phyloP scores from a whole-genome alignment of 1,140 invertebrate species.

The Apis florea region DNA sequence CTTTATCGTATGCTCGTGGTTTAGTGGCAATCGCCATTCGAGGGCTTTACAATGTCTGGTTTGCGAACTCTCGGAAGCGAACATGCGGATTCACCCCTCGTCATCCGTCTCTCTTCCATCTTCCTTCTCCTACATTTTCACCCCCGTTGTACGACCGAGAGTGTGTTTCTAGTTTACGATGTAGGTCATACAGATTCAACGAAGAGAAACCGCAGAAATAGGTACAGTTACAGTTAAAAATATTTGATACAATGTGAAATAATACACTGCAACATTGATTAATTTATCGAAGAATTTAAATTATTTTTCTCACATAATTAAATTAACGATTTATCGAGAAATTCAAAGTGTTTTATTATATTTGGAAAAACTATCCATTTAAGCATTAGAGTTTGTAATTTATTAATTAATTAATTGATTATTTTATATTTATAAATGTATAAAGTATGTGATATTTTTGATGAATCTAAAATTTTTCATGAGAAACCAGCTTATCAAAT shows the following conservation, averaged over 20 bases:
- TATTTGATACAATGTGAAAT: too few relatives aligned
- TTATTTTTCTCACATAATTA: too few relatives aligned
- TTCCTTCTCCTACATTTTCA: slow-evolving; percentile 13
- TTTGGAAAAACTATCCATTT: too few relatives aligned
- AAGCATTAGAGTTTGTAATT: too few relatives aligned
- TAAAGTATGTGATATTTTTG: too few relatives aligned
- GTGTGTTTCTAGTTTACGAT: slow-evolving; percentile 55
- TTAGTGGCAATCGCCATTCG: slow-evolving; percentile 69
- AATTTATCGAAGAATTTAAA: too few relatives aligned
- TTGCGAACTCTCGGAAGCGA: slow-evolving; percentile 61
- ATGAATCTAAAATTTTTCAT: not conserved
- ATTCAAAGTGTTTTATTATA: too few relatives aligned
- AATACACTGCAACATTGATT: too few relatives aligned
- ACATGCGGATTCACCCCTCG: too few relatives aligned
- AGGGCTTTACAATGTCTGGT: slow-evolving; percentile 73
- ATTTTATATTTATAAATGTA: too few relatives aligned
- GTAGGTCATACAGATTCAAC: slow-evolving; percentile 37
- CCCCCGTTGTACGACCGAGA: not conserved
- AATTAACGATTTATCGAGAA: too few relatives aligned
- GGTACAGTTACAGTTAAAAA: not conserved
- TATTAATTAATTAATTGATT: too few relatives aligned
- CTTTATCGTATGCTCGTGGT: slow-evolving; percentile 48
- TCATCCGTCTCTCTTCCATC: not conserved
- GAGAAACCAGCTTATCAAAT: not conserved
- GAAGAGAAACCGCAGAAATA: slow-evolving; percentile 11